A percentile compares a stretch with the other conserved stretches of the same genome.
Conservation (phyloP, 1,140 invertebrate genomes). For the Anastatus disparis region DNA sequence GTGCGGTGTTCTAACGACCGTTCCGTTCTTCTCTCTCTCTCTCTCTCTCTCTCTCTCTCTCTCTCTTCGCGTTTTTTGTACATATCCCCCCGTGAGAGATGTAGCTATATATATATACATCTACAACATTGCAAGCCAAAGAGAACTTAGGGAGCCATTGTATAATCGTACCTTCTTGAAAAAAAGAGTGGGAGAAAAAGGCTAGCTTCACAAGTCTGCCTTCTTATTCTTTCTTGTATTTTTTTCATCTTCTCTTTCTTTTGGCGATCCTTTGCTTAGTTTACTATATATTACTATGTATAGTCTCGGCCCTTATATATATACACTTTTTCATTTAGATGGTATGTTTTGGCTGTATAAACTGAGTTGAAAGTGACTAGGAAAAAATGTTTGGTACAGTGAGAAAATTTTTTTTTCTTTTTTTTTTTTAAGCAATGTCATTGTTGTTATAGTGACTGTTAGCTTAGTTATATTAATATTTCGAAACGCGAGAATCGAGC, state of each 20-base stretch:
- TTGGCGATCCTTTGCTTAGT: too few species aligned
- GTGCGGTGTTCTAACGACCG: conserved; percentile 31
- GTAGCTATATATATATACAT: background rate
- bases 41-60: too few species aligned
- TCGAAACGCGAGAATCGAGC: too few species aligned
- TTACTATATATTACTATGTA: too few species aligned
- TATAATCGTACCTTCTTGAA: conserved; percentile 25
- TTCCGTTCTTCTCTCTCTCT: too few species aligned
- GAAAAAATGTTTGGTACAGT: conserved; percentile 14
- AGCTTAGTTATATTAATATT: too few species aligned
- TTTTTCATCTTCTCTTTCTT: too few species aligned
- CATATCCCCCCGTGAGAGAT: conserved; percentile 15
- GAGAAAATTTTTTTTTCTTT: conserved; percentile 2
- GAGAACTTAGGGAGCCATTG: conserved; percentile 29
- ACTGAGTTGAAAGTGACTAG: background rate
- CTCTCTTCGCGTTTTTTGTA: conserved; percentile 32
- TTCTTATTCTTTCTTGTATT: background rate
- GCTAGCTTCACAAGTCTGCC: conserved; percentile 35
- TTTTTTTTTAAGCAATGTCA: background rate
- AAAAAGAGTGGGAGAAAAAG: too few species aligned
- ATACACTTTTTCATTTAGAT: background rate
- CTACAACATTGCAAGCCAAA: too few species aligned
- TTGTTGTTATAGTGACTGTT: too few species aligned
- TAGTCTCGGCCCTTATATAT: too few species aligned
- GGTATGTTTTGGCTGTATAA: background rate